These are phyloP conservation scores for Thaumatotibia leucotreta DNA, from an alignment of 1,140 invertebrate genomes.

Conservation along the genomic window DNA sequence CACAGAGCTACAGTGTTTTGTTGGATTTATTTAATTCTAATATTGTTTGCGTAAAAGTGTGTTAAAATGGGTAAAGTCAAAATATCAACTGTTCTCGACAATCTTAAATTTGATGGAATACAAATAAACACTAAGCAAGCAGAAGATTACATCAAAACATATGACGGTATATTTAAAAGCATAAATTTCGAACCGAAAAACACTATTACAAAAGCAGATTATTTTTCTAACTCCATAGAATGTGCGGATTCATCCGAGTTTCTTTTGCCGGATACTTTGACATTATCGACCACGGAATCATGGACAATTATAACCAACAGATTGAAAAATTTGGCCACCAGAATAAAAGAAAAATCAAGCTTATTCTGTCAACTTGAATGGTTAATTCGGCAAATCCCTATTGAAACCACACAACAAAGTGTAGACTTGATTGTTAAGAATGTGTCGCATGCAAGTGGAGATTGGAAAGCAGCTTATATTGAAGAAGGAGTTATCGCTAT, in stretches of 20 bases:
- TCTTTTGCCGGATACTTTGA: background rate
- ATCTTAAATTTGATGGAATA: background rate
- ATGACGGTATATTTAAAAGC: background rate
- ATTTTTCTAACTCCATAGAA: background rate
- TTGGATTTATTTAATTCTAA: background rate
- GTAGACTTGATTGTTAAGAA: background rate
- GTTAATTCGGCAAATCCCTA: background rate
- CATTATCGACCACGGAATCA: background rate
- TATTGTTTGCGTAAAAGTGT: background rate
- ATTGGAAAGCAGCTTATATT: background rate
- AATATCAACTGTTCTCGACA: background rate
- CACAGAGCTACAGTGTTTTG: background rate
- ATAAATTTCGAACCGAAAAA: background rate
- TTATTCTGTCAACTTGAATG: conserved; percentile 4
- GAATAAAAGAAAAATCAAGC: background rate
- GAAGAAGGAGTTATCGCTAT: background rate
- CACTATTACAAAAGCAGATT: background rate
- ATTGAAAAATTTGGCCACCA: background rate
- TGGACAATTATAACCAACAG: background rate
- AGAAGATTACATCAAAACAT: background rate
- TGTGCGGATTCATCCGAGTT: background rate
- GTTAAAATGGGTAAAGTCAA: background rate
- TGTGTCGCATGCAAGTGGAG: background rate
- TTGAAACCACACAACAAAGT: background rate
- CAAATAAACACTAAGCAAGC: background rate